Conservation (phyloP, 2,797 vertebrate species). For the Ciconia nigra region DNA sequence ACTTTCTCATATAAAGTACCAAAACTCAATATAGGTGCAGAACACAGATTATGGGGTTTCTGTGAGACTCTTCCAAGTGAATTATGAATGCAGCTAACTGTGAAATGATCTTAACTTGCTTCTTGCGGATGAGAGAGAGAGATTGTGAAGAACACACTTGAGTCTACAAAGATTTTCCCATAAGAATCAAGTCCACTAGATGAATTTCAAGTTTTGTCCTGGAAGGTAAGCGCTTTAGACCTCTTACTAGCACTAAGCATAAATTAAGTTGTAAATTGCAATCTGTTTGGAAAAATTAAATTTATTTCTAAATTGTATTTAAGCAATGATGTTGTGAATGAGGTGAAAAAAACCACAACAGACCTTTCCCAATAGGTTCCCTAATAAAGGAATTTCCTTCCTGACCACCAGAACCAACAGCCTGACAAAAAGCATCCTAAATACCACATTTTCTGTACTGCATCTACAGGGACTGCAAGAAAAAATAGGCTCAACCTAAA, state of each 20-base stretch:
- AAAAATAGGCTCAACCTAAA: neutral
- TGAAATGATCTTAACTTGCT: neutral
- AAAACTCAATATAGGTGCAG: neutral
- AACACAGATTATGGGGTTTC: neutral
- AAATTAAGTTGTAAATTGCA: neutral
- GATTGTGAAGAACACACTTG: neutral
- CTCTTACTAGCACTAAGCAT: neutral
- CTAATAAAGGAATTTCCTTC: neutral
- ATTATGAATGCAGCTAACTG: neutral
- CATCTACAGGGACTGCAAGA: neutral
- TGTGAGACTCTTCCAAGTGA: neutral
- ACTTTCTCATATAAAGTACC: neutral
- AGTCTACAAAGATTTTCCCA: neutral
- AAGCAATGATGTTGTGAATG: neutral
- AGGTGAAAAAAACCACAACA: neutral
- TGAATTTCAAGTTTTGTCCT: neutral
- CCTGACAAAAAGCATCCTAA: neutral
- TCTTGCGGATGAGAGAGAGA: neutral
- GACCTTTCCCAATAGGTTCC: neutral
- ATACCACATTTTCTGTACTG: neutral
- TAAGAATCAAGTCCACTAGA: neutral
- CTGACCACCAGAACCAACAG: neutral
- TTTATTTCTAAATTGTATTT: neutral
- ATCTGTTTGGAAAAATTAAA: neutral
- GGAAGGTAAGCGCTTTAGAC: neutral